Conservation (phyloP, 2,797 vertebrate species). For the Gallinago solitaria region DNA sequence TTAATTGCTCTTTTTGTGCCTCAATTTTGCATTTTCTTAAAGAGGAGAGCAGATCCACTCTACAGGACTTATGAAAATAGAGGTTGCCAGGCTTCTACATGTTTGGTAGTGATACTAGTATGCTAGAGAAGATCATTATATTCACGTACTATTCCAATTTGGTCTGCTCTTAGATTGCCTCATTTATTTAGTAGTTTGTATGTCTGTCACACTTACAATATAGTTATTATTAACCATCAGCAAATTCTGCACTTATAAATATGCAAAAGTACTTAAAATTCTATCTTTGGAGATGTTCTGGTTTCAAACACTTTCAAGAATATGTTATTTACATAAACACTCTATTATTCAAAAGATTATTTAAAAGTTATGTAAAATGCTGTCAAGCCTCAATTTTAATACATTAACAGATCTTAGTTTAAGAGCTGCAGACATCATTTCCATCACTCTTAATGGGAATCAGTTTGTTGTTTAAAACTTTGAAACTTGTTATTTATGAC, state of each 20-base stretch:
- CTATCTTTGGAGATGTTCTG: background rate
- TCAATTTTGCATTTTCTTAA: background rate
- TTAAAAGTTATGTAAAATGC: background rate
- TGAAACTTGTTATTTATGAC: background rate
- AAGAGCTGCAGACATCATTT: background rate
- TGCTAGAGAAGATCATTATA: background rate
- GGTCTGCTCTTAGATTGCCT: background rate
- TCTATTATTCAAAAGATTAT: background rate
- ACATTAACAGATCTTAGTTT: background rate
- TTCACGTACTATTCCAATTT: background rate
- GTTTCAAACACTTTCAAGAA: background rate
- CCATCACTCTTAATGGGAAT: background rate
- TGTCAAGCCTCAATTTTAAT: background rate
- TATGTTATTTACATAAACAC: background rate
- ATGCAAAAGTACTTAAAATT: background rate
- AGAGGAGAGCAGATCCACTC: background rate
- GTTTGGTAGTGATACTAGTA: background rate
- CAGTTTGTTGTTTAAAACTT: background rate
- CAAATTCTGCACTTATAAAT: background rate
- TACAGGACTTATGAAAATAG: background rate
- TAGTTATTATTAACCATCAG: background rate
- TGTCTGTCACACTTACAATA: background rate
- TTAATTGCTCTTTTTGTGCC: background rate
- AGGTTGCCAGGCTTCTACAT: background rate
- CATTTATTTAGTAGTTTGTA: background rate